These are phyloP conservation scores for Helicolenus hilgendorfi DNA, from an alignment of 2,797 vertebrate species.

Conservation along the genomic window DNA sequence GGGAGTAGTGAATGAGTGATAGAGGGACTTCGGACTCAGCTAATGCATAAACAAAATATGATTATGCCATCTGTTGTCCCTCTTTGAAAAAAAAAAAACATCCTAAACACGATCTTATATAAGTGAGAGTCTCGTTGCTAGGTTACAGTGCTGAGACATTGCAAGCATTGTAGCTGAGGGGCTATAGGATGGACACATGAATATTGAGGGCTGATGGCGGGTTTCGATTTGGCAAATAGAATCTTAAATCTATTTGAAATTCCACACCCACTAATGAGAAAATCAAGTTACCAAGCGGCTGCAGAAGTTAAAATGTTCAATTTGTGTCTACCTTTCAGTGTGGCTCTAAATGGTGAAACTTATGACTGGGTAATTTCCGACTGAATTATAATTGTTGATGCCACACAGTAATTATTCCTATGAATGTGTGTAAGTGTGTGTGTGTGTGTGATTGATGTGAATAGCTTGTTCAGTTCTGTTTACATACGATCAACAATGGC, in stretches of 20 bases:
- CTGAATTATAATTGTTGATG: background rate
- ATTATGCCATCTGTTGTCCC: constrained; percentile 41
- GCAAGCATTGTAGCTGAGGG: constrained; percentile 12
- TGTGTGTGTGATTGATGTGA: background rate
- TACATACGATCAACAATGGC: background rate
- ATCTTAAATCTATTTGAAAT: constrained; percentile 30
- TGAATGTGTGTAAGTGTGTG: background rate
- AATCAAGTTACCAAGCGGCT: constrained; percentile 21
- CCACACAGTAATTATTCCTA: background rate
- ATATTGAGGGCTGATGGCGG: background rate
- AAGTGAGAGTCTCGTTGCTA: constrained; percentile 53
- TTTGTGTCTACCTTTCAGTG: background rate
- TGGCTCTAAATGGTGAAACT: background rate
- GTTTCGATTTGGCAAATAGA: constrained; percentile 10
- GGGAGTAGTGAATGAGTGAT: background rate
- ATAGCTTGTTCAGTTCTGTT: background rate
- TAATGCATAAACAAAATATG: constrained; percentile 19
- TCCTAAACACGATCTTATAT: constrained; percentile 24
- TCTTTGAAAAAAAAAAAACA: background rate
- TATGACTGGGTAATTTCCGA: background rate
- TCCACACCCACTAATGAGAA: constrained; percentile 6
- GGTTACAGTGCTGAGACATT: constrained; percentile 33
- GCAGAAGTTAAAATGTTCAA: background rate
- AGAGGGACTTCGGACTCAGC: background rate
- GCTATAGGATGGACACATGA: constrained; percentile 25